Evolutionary conservation across 2,113 vertebrate species (phyloP).

Genomic region (Colius striatus): DNA sequence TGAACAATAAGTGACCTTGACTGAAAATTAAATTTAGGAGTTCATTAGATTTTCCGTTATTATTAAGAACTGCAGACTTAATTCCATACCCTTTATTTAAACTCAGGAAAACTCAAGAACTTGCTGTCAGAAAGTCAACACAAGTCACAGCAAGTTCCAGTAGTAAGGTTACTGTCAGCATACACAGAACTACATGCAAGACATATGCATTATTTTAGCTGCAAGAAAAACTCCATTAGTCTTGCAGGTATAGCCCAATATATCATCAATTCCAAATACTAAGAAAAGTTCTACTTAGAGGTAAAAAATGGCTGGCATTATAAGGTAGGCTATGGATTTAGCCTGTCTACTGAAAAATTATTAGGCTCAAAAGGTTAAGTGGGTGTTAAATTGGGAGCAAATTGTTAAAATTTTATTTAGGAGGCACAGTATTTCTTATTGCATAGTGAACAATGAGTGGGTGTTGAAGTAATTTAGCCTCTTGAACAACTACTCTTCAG

Average conservation of each 20-base stretch:
- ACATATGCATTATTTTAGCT: neutral
- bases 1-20: neutral
- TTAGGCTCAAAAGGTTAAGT: slow-evolving; percentile 16
- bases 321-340: neutral
- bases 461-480: neutral
- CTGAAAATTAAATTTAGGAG: neutral
- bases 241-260: neutral
- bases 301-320: neutral
- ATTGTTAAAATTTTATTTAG: neutral
- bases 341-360: neutral
- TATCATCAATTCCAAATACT: neutral
- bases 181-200: neutral
- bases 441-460: neutral
- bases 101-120: neutral
- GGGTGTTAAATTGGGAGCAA: neutral
- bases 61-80: neutral
- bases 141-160: neutral
- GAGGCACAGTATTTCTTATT: neutral
- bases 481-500: neutral
- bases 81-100: neutral
- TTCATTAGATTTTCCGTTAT: neutral
- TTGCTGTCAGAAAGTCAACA: neutral
- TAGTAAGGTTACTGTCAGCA: neutral
- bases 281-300: neutral
- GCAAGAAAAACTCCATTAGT: neutral